Evolutionary conservation across 2,888 invertebrate species (phyloP).

Genomic region (Diadegma fenestrale): DNA sequence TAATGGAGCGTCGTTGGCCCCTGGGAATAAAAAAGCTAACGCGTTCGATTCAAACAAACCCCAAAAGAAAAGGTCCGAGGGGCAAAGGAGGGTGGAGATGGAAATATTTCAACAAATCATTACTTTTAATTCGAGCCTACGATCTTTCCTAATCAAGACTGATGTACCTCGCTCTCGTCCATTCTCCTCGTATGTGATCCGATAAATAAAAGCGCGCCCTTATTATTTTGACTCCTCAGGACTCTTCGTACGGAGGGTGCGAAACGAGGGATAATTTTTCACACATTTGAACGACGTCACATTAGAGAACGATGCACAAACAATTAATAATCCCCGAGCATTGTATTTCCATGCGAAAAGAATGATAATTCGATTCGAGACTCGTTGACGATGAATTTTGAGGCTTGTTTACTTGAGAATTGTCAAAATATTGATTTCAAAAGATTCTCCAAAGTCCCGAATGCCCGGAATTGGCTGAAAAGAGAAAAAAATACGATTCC

Average conservation of each 20-base stretch:
- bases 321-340: not conserved
- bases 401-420: not conserved
- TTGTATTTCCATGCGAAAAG: not conserved
- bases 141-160: constrained; percentile 80
- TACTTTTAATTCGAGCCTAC: constrained; percentile 84
- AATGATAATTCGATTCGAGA: not conserved
- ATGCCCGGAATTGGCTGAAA: not conserved
- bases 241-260: not conserved
- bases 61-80: not conserved
- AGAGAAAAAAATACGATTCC: constrained; percentile 23
- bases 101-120: constrained; percentile 85
- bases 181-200: constrained; percentile 27
- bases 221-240: not conserved
- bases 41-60: constrained; percentile 67
- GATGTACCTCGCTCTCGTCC: constrained; percentile 71
- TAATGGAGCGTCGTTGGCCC: constrained; percentile 81
- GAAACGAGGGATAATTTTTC: constrained; percentile 1
- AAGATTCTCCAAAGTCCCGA: not conserved
- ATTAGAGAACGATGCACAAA: not conserved
- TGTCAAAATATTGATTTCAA: constrained; percentile 17
- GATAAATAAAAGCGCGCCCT: constrained; percentile 8
- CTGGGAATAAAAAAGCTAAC: constrained; percentile 68
- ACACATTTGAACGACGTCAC: not conserved
- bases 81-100: constrained; percentile 49
- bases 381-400: not conserved